phyloP scores from a whole-genome alignment of 2,888 invertebrate genomes.

The Lamellibrachia columna region DNA sequence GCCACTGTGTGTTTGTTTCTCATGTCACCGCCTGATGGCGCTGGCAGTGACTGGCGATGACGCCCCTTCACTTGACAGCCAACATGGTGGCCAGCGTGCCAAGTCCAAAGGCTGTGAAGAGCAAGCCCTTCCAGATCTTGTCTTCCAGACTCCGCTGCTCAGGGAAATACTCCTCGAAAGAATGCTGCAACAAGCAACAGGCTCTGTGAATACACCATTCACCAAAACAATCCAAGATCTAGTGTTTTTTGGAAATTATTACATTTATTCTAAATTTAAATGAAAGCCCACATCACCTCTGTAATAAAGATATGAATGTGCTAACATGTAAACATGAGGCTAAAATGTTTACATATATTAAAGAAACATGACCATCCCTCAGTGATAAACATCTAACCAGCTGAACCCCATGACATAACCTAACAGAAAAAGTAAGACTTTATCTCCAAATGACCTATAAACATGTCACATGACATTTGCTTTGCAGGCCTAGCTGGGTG shows the following conservation, averaged over 20 bases:
- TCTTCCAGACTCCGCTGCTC: constrained; percentile 58
- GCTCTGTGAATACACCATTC: neutral
- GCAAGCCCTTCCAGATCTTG: constrained; percentile 59
- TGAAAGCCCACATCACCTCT: neutral
- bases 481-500: neutral
- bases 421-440: neutral
- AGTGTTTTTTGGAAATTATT: no score
- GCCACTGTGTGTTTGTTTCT: neutral
- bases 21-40: neutral
- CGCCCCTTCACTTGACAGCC: constrained; percentile 34
- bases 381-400: neutral
- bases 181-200: constrained; percentile 51
- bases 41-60: neutral
- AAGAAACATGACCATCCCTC: neutral
- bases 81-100: constrained; percentile 60
- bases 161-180: constrained; percentile 59
- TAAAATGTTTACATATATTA: neutral
- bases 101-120: constrained; percentile 59
- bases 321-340: no score
- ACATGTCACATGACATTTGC: neutral
- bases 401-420: neutral
- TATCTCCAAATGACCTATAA: neutral
- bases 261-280: neutral
- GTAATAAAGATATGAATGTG: neutral
- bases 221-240: neutral